A percentile compares a stretch with the other conserved stretches of the same genome.
These are phyloP conservation scores for Uloborus diversus DNA, from an alignment of 1,140 invertebrate species.

Conservation along the genomic window DNA sequence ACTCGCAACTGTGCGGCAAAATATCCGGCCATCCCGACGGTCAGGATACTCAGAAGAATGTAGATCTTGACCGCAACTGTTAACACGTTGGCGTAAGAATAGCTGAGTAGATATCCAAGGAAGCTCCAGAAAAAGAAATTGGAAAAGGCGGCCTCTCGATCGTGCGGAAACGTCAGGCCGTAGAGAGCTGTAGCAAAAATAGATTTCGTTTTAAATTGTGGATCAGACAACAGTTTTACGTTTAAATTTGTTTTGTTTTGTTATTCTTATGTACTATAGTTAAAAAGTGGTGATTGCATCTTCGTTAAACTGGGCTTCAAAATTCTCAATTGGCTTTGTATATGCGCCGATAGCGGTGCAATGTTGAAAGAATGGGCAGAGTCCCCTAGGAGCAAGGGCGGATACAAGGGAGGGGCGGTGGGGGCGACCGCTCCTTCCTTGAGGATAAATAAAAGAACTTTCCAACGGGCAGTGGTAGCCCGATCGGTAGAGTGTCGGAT, in stretches of 20 bases:
- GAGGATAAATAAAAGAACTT: too few relatives aligned
- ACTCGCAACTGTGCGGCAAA: constrained; percentile 10
- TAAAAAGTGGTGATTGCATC: background rate
- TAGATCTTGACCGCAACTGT: constrained; percentile 28
- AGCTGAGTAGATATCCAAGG: too few relatives aligned
- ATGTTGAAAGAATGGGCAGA: too few relatives aligned
- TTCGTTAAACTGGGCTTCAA: background rate
- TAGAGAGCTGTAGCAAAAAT: constrained; percentile 13
- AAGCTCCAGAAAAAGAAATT: constrained; percentile 41
- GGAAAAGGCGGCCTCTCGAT: constrained; percentile 29
- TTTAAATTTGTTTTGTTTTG: background rate
- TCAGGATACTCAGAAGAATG: constrained; percentile 15
- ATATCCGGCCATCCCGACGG: constrained; percentile 1
- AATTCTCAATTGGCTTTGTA: too few relatives aligned
- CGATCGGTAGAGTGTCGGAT: too few relatives aligned
- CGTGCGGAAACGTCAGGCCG: constrained; percentile 33
- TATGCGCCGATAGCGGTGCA: too few relatives aligned
- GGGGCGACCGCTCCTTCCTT: too few relatives aligned
- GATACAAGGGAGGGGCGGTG: too few relatives aligned
- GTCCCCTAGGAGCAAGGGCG: too few relatives aligned
- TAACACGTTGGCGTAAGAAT: constrained; percentile 24
- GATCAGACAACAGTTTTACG: too few relatives aligned
- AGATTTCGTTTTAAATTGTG: too few relatives aligned
- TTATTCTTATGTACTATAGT: background rate
- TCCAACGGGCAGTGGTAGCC: too few relatives aligned